Conservation (phyloP, 2,797 vertebrate species). For the Psittacula echo region DNA sequence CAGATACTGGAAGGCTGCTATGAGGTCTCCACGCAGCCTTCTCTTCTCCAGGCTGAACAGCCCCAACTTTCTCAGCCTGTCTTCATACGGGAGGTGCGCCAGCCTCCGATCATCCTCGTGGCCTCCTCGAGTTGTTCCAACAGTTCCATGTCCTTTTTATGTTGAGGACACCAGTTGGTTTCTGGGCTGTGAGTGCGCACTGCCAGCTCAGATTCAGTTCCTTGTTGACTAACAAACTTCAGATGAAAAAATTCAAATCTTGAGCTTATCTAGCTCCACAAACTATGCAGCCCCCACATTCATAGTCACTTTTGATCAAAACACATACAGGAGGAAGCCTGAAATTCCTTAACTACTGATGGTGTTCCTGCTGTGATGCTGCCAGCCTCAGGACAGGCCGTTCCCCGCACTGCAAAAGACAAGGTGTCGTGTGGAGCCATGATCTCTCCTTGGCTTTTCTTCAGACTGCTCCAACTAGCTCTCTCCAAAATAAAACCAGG, state of each 20-base stretch:
- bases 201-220: neutral
- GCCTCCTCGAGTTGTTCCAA: neutral
- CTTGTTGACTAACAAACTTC: neutral
- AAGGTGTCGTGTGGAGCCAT: neutral
- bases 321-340: neutral
- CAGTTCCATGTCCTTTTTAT: neutral
- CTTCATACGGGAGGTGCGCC: neutral
- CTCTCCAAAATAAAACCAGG: neutral
- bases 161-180: neutral
- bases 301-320: neutral
- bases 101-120: neutral
- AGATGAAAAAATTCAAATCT: neutral
- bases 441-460: neutral
- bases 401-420: neutral
- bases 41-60: neutral
- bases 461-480: neutral
- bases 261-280: neutral
- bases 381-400: neutral
- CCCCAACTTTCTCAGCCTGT: neutral
- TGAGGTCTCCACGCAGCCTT: neutral
- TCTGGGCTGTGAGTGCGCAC: neutral
- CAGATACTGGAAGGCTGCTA: no score
- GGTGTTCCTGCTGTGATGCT: fast-evolving
- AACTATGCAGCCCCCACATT: neutral
- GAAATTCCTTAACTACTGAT: neutral